Percentiles rank a stretch among this genome's conserved stretches.
Evolutionary conservation across 64 coral and sea anemone species (phyloP).

Genomic region (Porites lutea): DNA sequence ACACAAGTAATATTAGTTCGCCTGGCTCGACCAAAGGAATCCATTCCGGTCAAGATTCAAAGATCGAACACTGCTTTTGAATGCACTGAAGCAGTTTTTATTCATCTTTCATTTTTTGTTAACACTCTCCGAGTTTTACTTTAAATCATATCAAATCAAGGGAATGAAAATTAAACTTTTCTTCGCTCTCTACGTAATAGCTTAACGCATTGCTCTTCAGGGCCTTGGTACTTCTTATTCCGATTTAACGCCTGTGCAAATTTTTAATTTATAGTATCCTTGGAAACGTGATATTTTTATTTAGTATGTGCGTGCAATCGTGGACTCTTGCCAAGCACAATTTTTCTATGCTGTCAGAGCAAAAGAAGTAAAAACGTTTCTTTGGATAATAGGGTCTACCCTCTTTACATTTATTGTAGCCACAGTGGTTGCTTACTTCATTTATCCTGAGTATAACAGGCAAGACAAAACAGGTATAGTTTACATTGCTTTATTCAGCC

Average conservation of each 20-base stretch:
- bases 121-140: background rate
- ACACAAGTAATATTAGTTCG: background rate
- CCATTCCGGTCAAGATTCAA: background rate
- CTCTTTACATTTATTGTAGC: background rate
- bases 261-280: background rate
- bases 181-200: background rate
- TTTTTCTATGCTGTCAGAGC: background rate
- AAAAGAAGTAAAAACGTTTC: background rate
- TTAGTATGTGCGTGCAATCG: background rate
- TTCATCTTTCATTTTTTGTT: background rate
- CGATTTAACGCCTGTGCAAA: background rate
- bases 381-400: background rate
- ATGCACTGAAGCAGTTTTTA: background rate
- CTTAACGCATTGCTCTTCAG: background rate
- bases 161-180: background rate
- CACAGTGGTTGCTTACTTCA: background rate
- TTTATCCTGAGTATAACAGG: background rate
- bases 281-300: background rate
- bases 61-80: background rate
- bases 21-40: background rate
- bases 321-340: background rate
- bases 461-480: background rate
- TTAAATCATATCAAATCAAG: background rate
- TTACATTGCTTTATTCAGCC: background rate
- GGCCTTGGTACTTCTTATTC: background rate